phyloP scores from a whole-genome alignment of 2,797 vertebrate genomes.

The Sarcophilus harrisii region DNA sequence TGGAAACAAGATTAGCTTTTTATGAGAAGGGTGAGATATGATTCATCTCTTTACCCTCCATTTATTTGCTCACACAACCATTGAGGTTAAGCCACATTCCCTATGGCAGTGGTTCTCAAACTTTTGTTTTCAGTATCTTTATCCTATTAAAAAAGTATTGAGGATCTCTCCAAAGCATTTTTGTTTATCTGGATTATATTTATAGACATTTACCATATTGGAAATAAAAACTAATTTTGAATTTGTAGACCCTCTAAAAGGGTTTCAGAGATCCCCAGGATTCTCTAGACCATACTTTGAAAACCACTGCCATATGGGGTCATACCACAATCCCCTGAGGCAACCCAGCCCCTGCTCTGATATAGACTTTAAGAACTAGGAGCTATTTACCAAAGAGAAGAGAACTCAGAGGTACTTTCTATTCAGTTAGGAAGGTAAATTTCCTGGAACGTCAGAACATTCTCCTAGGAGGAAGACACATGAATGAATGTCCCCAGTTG shows the following conservation, averaged over 20 bases:
- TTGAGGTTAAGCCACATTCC: background rate
- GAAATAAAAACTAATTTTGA: too few species aligned
- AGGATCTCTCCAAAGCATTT: too few species aligned
- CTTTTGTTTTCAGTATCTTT: too few species aligned
- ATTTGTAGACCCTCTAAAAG: too few species aligned
- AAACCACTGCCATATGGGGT: too few species aligned
- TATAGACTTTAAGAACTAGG: background rate
- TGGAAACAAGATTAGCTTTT: background rate
- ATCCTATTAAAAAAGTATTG: too few species aligned
- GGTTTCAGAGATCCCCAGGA: too few species aligned
- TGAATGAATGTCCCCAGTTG: background rate
- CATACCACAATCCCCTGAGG: background rate
- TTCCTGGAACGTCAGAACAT: background rate
- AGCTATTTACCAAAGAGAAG: background rate
- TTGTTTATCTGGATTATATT: too few species aligned
- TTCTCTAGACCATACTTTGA: too few species aligned
- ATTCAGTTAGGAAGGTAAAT: background rate
- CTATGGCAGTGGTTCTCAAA: too few species aligned
- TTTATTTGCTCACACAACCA: background rate
- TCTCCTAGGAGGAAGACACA: background rate
- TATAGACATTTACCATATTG: too few species aligned
- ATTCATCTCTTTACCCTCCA: background rate
- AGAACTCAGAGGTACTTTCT: background rate
- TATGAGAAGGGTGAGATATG: background rate
- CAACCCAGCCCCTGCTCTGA: background rate